A percentile compares a stretch with the other conserved stretches of the same genome.
Evolutionary conservation across 2,113 vertebrate genomes (phyloP).

Genomic region (Epinephelus fuscoguttatus): DNA sequence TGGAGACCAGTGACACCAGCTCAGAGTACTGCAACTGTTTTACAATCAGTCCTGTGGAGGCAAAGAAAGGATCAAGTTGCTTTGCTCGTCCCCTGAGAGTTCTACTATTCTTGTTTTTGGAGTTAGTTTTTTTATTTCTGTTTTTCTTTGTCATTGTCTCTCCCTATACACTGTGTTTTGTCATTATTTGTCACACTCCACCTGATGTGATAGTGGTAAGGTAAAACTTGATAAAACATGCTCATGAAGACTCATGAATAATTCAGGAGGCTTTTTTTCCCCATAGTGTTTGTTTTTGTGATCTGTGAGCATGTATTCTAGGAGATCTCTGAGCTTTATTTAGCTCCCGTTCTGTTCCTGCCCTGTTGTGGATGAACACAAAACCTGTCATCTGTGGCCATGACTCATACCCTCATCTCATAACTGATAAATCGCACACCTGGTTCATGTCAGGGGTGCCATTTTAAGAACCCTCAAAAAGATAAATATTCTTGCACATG

Average conservation of each 20-base stretch:
- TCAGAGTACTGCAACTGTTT: not conserved
- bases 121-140: not conserved
- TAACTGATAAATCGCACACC: conserved; percentile 39
- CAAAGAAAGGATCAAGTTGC: conserved; percentile 11
- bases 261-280: conserved; percentile 30
- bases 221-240: conserved; percentile 59
- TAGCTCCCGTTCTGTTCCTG: conserved; percentile 1
- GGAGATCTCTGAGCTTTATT: conserved; percentile 27
- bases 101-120: conserved; percentile 10
- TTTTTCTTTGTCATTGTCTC: conserved; percentile 21
- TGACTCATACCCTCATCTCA: conserved; percentile 13
- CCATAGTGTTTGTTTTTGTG: conserved; percentile 32
- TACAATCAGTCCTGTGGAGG: not conserved
- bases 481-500: not conserved
- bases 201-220: conserved; percentile 38
- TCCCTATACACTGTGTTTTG: conserved; percentile 15
- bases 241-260: conserved; percentile 48
- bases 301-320: conserved; percentile 37
- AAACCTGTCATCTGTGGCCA: conserved; percentile 14
- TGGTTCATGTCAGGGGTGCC: conserved; percentile 13
- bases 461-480: conserved; percentile 4
- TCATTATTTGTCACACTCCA: conserved; percentile 53
- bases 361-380: conserved; percentile 27
- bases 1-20: not conserved
- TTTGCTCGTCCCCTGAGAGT: not conserved